A percentile compares a stretch with the other conserved stretches of the same genome.
phyloP scores from a whole-genome alignment of 1,140 invertebrate species.

The Drosophila subpulchrella region DNA sequence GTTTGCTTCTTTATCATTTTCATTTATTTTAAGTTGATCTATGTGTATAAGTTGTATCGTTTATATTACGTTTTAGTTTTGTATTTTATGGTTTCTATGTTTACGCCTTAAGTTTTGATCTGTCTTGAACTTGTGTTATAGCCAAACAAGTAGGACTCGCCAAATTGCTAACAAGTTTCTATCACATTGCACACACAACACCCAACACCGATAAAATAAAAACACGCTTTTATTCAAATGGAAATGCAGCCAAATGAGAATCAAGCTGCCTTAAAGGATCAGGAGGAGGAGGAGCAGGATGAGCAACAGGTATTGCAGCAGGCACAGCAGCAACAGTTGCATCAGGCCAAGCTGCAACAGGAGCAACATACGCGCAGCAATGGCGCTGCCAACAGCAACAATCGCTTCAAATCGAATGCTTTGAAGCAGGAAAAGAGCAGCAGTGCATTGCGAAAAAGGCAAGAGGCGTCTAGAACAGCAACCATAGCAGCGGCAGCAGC shows the following conservation, averaged over 20 bases:
- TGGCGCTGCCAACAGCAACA: slow-evolving; percentile 32
- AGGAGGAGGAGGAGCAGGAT: slow-evolving; percentile 14
- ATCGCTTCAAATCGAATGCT: slow-evolving; percentile 47
- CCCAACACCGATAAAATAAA: background rate
- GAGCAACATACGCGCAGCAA: slow-evolving; percentile 34
- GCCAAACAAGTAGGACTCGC: slow-evolving; percentile 33
- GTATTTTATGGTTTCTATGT: slow-evolving; percentile 8
- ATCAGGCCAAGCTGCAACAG: slow-evolving; percentile 9
- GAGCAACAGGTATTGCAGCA: slow-evolving; percentile 17
- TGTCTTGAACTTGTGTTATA: slow-evolving; percentile 32
- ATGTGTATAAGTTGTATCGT: background rate
- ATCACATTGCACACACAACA: slow-evolving; percentile 35
- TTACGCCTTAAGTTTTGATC: slow-evolving; percentile 13
- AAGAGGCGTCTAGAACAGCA: slow-evolving; percentile 3
- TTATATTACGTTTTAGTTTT: slow-evolving; percentile 13
- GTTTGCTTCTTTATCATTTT: background rate
- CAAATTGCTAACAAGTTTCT: slow-evolving; percentile 58
- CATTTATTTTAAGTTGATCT: slow-evolving; percentile 6
- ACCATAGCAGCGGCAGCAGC: slow-evolving; percentile 33
- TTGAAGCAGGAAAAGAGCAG: slow-evolving; percentile 35
- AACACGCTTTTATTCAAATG: slow-evolving; percentile 24
- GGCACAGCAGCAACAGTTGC: slow-evolving; percentile 7
- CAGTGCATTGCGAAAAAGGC: slow-evolving; percentile 3
- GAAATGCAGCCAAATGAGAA: slow-evolving; percentile 70
- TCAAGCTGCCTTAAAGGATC: slow-evolving; percentile 1